A percentile compares a stretch with the other conserved stretches of the same genome.
Evolutionary conservation across 2,113 vertebrate genomes (phyloP).

Genomic region (Gymnobelideus leadbeateri): DNA sequence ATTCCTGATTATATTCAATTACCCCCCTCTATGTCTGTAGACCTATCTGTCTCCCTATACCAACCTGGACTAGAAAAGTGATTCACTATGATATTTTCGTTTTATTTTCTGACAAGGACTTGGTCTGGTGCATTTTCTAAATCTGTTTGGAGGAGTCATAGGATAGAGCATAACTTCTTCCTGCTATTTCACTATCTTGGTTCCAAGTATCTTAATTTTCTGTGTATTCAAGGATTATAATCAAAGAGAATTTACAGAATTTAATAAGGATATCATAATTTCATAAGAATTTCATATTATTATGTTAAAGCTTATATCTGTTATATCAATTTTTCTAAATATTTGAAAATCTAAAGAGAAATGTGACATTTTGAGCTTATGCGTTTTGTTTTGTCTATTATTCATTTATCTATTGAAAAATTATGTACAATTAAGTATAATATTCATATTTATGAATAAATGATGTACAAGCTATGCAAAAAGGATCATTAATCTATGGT

Average conservation of each 20-base stretch:
- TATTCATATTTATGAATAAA: background rate
- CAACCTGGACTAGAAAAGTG: no score
- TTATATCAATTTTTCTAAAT: background rate
- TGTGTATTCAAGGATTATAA: background rate
- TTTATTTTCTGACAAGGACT: no score
- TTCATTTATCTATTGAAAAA: constrained; percentile 5
- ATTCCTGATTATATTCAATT: no score
- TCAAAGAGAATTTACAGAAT: constrained; percentile 4
- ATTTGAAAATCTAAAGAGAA: background rate
- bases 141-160: no score
- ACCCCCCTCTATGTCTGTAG: no score
- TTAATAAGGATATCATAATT: constrained; percentile 7
- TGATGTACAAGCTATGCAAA: background rate
- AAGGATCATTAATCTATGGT: background rate
- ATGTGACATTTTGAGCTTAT: background rate
- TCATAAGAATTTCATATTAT: constrained; percentile 5
- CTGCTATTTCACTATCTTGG: no score
- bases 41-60: no score
- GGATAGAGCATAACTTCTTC: no score
- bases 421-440: background rate
- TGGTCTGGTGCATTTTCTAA: no score
- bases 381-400: background rate
- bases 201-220: no score
- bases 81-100: no score
- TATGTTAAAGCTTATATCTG: background rate